phyloP scores from a whole-genome alignment of 2,888 invertebrate species.

The Agrotis ipsilon region DNA sequence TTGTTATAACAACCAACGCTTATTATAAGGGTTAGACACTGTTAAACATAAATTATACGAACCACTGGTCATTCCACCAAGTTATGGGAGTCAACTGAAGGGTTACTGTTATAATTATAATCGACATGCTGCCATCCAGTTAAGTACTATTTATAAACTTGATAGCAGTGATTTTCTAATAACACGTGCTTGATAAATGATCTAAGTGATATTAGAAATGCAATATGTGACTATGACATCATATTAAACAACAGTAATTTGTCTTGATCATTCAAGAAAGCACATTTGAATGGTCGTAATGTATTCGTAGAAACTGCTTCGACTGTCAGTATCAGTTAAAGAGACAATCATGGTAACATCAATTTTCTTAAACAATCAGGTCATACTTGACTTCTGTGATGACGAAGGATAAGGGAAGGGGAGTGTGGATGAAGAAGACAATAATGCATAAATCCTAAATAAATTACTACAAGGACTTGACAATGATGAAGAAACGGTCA shows the following conservation, averaged over 20 bases:
- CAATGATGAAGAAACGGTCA: too few relatives aligned
- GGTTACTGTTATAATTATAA: conserved; percentile 58
- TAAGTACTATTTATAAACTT: conserved; percentile 55
- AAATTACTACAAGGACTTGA: too few relatives aligned
- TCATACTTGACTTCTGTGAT: not conserved
- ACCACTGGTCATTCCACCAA: conserved; percentile 35
- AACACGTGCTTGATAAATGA: conserved; percentile 30
- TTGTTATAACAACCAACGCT: not conserved
- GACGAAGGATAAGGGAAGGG: not conserved
- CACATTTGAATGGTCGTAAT: conserved; percentile 43
- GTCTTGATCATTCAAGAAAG: conserved; percentile 55
- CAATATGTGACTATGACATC: conserved; percentile 49
- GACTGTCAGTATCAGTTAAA: conserved; percentile 21
- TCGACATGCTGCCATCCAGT: conserved; percentile 41
- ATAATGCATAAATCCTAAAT: too few relatives aligned
- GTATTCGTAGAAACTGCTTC: conserved; percentile 44
- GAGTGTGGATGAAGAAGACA: too few relatives aligned
- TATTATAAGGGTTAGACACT: conserved; percentile 12
- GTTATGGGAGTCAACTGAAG: conserved; percentile 55
- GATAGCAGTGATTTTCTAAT: conserved; percentile 58
- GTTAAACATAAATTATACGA: conserved; percentile 36
- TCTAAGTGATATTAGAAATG: conserved; percentile 41
- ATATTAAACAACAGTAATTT: conserved; percentile 52
- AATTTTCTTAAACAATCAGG: conserved; percentile 11
- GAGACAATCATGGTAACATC: conserved; percentile 28